Percentiles rank a stretch among this genome's conserved stretches.
Evolutionary conservation across 2,888 invertebrate genomes (phyloP).

Genomic region (Lasioglossum pauxillum): DNA sequence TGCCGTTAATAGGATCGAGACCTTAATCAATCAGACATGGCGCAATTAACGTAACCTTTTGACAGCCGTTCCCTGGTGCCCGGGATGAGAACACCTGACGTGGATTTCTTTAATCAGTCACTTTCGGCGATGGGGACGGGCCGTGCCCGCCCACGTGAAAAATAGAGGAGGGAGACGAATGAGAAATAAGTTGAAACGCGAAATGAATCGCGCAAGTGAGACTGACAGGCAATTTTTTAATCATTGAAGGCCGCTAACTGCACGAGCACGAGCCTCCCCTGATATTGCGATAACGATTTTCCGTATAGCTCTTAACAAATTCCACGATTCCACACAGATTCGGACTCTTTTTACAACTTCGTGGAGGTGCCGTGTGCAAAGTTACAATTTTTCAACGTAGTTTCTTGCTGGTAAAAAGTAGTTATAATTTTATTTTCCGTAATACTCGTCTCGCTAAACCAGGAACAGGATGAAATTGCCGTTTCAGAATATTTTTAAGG

Average conservation of each 20-base stretch:
- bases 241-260: slow-evolving; percentile 65
- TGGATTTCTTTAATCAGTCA: slow-evolving; percentile 82
- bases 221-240: slow-evolving; percentile 79
- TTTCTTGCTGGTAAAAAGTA: background rate
- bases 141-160: slow-evolving; percentile 56
- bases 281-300: slow-evolving; percentile 8
- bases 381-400: background rate
- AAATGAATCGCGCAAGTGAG: slow-evolving; percentile 80
- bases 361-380: background rate
- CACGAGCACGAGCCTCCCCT: slow-evolving; percentile 11
- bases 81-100: slow-evolving; percentile 74
- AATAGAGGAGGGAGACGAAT: slow-evolving; percentile 50
- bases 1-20: slow-evolving; percentile 68
- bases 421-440: background rate
- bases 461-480: background rate
- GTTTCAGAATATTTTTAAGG: background rate
- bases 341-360: background rate
- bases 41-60: slow-evolving; percentile 79
- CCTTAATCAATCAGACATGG: slow-evolving; percentile 80
- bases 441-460: background rate
- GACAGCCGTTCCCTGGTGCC: slow-evolving; percentile 72
- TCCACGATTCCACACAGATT: background rate
- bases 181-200: slow-evolving; percentile 71
- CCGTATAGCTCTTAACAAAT: slow-evolving; percentile 8
- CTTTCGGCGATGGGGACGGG: slow-evolving; percentile 62